Conservation (phyloP, 2,797 vertebrate genomes). For the Eremophila alpestris region DNA sequence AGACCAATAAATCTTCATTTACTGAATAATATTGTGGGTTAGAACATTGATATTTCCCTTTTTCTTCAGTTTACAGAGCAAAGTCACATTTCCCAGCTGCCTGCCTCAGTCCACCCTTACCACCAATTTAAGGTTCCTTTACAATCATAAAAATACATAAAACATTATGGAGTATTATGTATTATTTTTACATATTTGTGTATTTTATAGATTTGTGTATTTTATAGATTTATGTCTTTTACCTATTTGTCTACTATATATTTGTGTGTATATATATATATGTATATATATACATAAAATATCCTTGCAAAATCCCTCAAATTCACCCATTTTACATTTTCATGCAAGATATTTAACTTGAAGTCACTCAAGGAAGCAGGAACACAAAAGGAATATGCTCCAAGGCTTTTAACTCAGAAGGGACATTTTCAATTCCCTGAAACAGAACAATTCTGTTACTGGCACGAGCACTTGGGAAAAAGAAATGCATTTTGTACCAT, state of each 20-base stretch:
- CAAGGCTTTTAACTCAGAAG: neutral
- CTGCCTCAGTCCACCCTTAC: neutral
- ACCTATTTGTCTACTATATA: neutral
- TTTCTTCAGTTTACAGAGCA: neutral
- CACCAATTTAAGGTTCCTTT: neutral
- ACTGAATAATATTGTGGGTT: neutral
- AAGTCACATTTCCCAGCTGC: neutral
- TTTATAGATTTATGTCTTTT: neutral
- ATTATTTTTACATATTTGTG: neutral
- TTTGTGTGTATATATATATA: neutral
- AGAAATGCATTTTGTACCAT: neutral
- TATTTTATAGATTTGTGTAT: neutral
- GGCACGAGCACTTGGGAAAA: neutral
- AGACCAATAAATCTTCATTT: neutral
- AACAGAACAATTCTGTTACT: neutral
- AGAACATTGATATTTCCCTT: neutral
- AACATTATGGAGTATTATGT: neutral
- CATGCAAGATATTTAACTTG: neutral
- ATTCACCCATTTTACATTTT: neutral
- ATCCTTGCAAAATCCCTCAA: neutral
- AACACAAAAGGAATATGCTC: neutral
- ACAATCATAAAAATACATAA: accelerated
- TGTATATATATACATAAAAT: neutral
- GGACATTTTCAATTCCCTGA: neutral
- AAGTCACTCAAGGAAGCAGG: neutral